Percentiles rank a stretch among this genome's conserved stretches.
phyloP scores from a whole-genome alignment of 2,113 vertebrate genomes.

The Melospiza melodia region DNA sequence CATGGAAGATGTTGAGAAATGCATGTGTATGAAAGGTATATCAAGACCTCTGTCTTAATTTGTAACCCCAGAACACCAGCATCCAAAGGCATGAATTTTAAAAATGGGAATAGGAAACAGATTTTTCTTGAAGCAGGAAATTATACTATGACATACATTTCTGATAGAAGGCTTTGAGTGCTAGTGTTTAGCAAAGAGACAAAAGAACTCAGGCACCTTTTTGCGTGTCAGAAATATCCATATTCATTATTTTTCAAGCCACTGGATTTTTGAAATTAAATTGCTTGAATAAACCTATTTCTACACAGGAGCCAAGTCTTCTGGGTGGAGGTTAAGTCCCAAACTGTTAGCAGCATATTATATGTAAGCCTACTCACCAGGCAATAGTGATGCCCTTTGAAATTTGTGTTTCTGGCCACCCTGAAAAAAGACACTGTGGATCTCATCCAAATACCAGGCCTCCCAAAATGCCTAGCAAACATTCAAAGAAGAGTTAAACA shows the following conservation, averaged over 20 bases:
- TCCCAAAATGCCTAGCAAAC: neutral
- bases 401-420: neutral
- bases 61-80: neutral
- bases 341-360: neutral
- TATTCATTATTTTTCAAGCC: neutral
- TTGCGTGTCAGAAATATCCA: neutral
- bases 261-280: neutral
- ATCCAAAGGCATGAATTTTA: neutral
- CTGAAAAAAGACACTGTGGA: neutral
- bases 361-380: neutral
- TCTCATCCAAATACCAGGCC: neutral
- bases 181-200: neutral
- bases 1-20: neutral
- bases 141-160: neutral
- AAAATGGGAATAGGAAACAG: neutral
- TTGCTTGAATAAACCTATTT: neutral
- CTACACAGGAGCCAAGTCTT: neutral
- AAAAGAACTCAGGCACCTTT: neutral
- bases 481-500: neutral
- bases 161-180: neutral
- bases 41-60: neutral
- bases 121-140: neutral
- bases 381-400: neutral
- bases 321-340: neutral
- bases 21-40: neutral